Evolutionary conservation across 2,113 vertebrate genomes (phyloP).

Genomic region (Tretioscincus oriximinensis): DNA sequence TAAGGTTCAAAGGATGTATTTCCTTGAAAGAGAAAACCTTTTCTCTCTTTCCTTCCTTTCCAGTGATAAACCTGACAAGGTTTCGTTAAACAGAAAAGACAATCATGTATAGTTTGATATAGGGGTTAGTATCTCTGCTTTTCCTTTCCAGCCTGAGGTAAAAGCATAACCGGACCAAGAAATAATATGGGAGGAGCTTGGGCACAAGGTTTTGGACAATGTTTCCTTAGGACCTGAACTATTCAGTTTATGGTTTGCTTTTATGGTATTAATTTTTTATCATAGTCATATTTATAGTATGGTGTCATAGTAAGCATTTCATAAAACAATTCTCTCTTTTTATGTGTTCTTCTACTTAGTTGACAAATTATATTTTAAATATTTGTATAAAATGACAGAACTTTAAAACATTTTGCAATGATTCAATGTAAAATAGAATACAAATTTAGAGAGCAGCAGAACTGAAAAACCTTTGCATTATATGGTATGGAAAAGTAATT

Average conservation of each 20-base stretch:
- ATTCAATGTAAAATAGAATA: not conserved
- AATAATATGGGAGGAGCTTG: not conserved
- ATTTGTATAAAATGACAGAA: not conserved
- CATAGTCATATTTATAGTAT: not conserved
- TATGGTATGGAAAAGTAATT: not conserved
- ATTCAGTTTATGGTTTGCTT: not conserved
- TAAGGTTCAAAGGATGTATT: not conserved
- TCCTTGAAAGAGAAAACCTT: not conserved
- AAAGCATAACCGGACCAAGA: not conserved
- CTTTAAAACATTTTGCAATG: not conserved
- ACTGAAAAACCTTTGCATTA: not conserved
- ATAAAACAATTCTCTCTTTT: constrained; percentile 3
- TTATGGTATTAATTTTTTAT: not conserved
- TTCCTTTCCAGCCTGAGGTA: not conserved
- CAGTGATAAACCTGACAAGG: not conserved
- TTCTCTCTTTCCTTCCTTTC: not conserved
- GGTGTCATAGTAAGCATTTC: not conserved
- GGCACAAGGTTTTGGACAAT: not conserved
- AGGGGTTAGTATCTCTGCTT: not conserved
- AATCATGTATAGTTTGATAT: not conserved
- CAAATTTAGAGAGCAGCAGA: constrained; percentile 2
- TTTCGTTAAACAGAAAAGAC: not conserved
- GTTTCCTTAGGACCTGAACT: constrained; percentile 6
- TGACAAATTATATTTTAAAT: constrained; percentile 28
- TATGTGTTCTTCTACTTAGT: constrained; percentile 27